A percentile compares a stretch with the other conserved stretches of the same genome.
Conservation (phyloP, 2,888 invertebrate genomes). For the Aethes cnicana region DNA sequence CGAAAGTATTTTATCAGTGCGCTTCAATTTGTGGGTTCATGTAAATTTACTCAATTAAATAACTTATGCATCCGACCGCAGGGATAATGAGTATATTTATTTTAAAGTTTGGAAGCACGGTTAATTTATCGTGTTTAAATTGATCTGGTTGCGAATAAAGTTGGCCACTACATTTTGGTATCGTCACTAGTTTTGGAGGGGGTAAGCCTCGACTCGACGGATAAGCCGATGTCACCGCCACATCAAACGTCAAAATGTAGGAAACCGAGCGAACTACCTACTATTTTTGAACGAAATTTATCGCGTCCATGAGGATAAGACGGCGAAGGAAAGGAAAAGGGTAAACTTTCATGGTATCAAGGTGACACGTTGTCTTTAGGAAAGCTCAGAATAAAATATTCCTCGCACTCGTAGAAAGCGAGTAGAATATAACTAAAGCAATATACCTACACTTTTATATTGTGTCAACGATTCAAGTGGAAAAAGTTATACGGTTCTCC, state of each 20-base stretch:
- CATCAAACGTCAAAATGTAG: constrained; percentile 25
- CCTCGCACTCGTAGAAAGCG: too few species aligned
- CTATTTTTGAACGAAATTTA: background rate
- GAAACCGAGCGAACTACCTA: constrained; percentile 4
- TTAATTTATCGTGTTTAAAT: background rate
- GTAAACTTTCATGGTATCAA: too few species aligned
- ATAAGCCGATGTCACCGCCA: constrained; percentile 24
- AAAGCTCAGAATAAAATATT: too few species aligned
- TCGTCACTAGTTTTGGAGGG: constrained; percentile 4
- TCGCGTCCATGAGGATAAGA: constrained; percentile 3
- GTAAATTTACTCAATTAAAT: background rate
- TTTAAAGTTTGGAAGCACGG: too few species aligned
- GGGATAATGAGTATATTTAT: background rate
- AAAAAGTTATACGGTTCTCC: too few species aligned
- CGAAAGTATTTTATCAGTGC: background rate
- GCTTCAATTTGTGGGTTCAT: background rate
- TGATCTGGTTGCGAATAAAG: background rate
- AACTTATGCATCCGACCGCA: background rate
- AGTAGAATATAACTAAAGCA: too few species aligned
- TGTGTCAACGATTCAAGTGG: too few species aligned
- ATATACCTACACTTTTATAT: too few species aligned
- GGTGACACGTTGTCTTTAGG: too few species aligned
- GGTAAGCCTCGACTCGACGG: constrained; percentile 8
- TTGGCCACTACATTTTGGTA: background rate
- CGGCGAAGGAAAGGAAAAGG: background rate